Conservation (phyloP, 2,888 invertebrate genomes). For the Colostygia pectinataria region DNA sequence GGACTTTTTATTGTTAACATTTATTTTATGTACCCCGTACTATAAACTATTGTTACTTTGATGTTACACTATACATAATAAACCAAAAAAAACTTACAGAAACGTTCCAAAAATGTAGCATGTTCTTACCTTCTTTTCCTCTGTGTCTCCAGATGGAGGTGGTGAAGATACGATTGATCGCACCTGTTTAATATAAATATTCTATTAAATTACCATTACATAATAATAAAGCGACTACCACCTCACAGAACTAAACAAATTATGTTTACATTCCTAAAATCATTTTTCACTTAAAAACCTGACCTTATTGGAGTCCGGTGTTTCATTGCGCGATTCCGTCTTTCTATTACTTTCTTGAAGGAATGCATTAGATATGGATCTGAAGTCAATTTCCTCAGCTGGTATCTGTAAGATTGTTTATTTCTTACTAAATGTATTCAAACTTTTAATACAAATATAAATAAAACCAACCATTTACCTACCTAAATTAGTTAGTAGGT, state of each 20-base stretch:
- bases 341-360: slow-evolving; percentile 71
- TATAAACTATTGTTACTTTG: too few relatives aligned
- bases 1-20: background rate
- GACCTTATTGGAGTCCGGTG: slow-evolving; percentile 73
- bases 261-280: too few relatives aligned
- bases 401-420: slow-evolving; percentile 49
- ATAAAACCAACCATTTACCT: too few relatives aligned
- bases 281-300: slow-evolving; percentile 7
- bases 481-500: too few relatives aligned
- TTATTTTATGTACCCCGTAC: slow-evolving; percentile 9
- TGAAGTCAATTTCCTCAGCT: slow-evolving; percentile 67
- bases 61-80: too few relatives aligned
- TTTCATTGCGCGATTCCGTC: slow-evolving; percentile 66
- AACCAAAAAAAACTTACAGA: too few relatives aligned
- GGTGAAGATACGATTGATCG: slow-evolving; percentile 33
- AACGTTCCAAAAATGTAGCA: too few relatives aligned
- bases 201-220: too few relatives aligned
- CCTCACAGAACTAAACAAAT: too few relatives aligned
- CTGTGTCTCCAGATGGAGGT: slow-evolving; percentile 26
- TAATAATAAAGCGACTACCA: too few relatives aligned
- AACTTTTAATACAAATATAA: too few relatives aligned
- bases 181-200: slow-evolving; percentile 26
- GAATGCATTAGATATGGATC: slow-evolving; percentile 73
- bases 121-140: slow-evolving; percentile 30
- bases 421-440: too few relatives aligned